phyloP scores from a whole-genome alignment of 2,113 vertebrate species.

The Tringa solitaria region DNA sequence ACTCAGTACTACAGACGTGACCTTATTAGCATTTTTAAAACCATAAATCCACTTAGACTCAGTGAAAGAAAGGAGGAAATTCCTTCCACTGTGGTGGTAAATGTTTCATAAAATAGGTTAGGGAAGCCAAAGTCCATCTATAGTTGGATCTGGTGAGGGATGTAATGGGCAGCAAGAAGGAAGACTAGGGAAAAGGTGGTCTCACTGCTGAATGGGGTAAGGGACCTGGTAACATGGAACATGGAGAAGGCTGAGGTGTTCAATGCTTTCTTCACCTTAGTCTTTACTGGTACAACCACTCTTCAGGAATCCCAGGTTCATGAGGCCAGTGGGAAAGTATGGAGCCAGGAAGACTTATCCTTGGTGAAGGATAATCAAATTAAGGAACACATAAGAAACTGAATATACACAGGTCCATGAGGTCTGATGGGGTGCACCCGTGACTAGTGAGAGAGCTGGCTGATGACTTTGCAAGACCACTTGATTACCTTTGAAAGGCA shows the following conservation, averaged over 20 bases:
- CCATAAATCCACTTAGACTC: background rate
- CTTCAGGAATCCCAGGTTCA: background rate
- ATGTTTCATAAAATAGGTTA: background rate
- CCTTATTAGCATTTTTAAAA: background rate
- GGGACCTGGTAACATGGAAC: background rate
- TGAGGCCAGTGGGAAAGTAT: background rate
- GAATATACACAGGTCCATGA: background rate
- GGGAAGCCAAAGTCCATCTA: background rate
- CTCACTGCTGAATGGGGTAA: background rate
- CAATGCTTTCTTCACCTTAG: background rate
- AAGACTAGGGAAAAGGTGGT: background rate
- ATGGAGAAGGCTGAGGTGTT: background rate
- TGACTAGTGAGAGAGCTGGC: background rate
- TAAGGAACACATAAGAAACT: background rate
- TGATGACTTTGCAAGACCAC: background rate
- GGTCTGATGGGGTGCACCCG: background rate
- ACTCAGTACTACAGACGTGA: background rate
- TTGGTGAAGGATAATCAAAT: background rate
- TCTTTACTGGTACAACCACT: background rate
- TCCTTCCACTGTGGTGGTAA: background rate
- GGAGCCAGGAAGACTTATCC: background rate
- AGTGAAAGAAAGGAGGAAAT: background rate
- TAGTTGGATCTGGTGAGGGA: background rate
- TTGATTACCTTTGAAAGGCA: background rate
- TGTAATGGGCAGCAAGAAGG: background rate